Conservation (phyloP, 2,888 invertebrate species). For the Ctenicera cuprea region DNA sequence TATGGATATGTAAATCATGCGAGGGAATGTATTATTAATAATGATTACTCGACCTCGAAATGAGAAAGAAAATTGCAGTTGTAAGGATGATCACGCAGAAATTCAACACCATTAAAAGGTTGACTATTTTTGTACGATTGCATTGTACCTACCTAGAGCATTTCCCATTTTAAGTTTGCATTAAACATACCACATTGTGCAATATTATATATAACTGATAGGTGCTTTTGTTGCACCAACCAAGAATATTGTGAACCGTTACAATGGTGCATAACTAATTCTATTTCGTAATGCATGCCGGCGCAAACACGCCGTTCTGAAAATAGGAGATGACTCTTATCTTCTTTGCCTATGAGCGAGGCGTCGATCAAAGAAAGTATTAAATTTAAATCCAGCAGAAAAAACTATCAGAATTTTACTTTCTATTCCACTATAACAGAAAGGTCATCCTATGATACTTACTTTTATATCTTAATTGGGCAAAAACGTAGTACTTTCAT, state of each 20-base stretch:
- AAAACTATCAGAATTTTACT: constrained; percentile 40
- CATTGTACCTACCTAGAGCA: neutral
- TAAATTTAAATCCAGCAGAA: constrained; percentile 32
- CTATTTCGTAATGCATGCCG: constrained; percentile 30
- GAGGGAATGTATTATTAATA: too few relatives aligned
- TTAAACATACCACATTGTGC: constrained; percentile 27
- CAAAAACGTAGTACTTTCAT: constrained; percentile 35
- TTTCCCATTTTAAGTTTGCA: constrained; percentile 34
- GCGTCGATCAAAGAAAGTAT: constrained; percentile 38
- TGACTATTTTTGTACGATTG: constrained; percentile 4
- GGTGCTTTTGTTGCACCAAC: constrained; percentile 29
- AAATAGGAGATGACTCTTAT: constrained; percentile 31
- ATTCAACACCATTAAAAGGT: neutral
- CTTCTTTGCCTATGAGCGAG: constrained; percentile 25
- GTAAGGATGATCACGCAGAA: constrained; percentile 13
- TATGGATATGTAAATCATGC: too few relatives aligned
- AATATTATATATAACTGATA: constrained; percentile 21
- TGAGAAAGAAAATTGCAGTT: constrained; percentile 20
- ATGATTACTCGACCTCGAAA: too few relatives aligned
- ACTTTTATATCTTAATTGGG: constrained; percentile 33
- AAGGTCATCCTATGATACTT: constrained; percentile 37
- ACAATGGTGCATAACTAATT: constrained; percentile 31
- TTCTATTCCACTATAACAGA: constrained; percentile 34
- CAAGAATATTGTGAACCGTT: constrained; percentile 20
- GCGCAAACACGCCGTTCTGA: constrained; percentile 9